Evolutionary conservation across 1,140 invertebrate genomes (phyloP).

Genomic region (Tetranychus urticae): DNA sequence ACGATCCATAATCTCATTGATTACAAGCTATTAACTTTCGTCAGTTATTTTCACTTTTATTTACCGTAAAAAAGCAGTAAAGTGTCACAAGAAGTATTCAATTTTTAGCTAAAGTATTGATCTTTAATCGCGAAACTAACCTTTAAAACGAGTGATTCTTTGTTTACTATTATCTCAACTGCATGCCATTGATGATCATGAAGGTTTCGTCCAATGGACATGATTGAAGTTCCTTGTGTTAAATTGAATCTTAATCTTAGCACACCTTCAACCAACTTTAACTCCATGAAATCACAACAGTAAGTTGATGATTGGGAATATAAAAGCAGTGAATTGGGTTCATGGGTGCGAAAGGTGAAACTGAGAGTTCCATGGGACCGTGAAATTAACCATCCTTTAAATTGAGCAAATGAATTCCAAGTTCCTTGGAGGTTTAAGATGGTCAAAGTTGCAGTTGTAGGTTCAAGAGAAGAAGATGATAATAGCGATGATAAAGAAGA

Average conservation of each 20-base stretch:
- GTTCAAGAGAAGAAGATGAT: neutral
- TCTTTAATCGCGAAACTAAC: neutral
- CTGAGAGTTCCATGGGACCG: neutral
- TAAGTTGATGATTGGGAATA: neutral
- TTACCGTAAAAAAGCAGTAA: too few relatives aligned
- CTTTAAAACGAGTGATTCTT: neutral
- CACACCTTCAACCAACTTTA: constrained; percentile 26
- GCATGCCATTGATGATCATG: constrained; percentile 91
- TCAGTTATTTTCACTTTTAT: too few relatives aligned
- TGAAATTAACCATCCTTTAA: neutral
- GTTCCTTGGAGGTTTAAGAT: neutral
- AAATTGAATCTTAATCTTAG: constrained; percentile 53
- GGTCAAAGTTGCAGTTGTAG: neutral
- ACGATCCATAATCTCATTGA: too few relatives aligned
- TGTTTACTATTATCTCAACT: constrained; percentile 40
- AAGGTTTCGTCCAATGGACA: constrained; percentile 43
- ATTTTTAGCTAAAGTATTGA: too few relatives aligned
- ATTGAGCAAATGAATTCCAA: neutral
- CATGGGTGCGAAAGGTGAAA: neutral
- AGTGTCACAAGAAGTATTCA: too few relatives aligned
- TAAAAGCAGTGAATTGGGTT: neutral
- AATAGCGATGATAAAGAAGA: neutral
- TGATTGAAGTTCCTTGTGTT: constrained; percentile 62
- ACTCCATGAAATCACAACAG: neutral
- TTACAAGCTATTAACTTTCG: too few relatives aligned